phyloP scores from a whole-genome alignment of 2,797 vertebrate genomes.

The Carduelis carduelis region DNA sequence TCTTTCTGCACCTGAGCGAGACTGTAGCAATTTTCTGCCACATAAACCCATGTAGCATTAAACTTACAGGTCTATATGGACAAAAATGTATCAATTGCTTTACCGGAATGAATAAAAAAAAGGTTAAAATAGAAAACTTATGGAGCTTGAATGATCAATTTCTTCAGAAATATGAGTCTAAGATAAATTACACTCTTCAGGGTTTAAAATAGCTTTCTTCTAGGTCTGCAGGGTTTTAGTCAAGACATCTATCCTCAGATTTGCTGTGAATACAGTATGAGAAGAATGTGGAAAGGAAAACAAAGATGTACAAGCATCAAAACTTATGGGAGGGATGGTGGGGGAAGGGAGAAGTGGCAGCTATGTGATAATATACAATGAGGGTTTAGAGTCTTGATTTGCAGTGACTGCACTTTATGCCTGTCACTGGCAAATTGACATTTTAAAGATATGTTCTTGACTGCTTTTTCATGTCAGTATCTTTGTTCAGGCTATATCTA shows the following conservation, averaged over 20 bases:
- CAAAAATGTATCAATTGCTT: neutral
- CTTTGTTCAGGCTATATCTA: slow-evolving; percentile 63
- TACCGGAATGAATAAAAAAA: neutral
- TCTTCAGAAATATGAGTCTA: neutral
- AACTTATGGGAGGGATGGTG: neutral
- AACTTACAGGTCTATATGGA: neutral
- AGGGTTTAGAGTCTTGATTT: slow-evolving; percentile 19
- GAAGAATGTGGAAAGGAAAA: slow-evolving; percentile 38
- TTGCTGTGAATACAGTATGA: slow-evolving; percentile 39
- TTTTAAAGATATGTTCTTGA: slow-evolving; percentile 61
- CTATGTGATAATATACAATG: slow-evolving; percentile 15
- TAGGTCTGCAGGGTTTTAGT: slow-evolving; percentile 32
- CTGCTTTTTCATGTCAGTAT: slow-evolving; percentile 61
- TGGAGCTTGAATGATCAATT: neutral
- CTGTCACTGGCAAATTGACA: slow-evolving; percentile 62
- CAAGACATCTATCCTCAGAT: slow-evolving; percentile 14
- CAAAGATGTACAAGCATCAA: slow-evolving; percentile 39
- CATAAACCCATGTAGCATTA: neutral
- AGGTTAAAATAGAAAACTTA: neutral
- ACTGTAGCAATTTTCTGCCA: neutral
- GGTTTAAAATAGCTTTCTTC: slow-evolving; percentile 24
- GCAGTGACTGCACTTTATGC: slow-evolving; percentile 50
- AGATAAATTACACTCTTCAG: slow-evolving; percentile 33
- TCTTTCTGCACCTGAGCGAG: neutral
- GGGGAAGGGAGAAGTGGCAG: neutral